phyloP scores from a whole-genome alignment of 2,888 invertebrate genomes.

The Psylliodes chrysocephalus region DNA sequence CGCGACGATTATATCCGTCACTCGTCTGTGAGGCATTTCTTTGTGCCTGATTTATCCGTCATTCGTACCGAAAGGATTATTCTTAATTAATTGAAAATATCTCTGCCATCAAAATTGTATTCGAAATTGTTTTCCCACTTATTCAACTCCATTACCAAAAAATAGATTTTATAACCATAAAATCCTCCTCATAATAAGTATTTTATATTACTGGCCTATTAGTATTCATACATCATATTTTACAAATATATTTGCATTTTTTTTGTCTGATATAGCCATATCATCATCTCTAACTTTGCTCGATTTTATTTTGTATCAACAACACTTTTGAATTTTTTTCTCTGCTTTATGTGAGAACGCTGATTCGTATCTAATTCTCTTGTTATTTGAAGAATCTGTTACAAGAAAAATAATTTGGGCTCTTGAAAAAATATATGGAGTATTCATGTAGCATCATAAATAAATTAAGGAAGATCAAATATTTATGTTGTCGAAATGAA shows the following conservation, averaged over 20 bases:
- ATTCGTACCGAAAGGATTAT: too few relatives aligned
- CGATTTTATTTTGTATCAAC: neutral
- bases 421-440: neutral
- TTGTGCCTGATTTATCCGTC: too few relatives aligned
- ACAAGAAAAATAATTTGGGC: neutral
- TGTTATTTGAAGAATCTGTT: neutral
- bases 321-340: neutral
- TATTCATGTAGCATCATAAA: neutral
- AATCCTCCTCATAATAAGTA: too few relatives aligned
- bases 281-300: neutral
- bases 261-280: neutral
- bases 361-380: neutral
- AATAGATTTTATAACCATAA: too few relatives aligned
- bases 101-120: too few relatives aligned
- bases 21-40: too few relatives aligned
- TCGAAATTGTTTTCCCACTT: too few relatives aligned
- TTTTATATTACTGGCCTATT: neutral
- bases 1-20: too few relatives aligned
- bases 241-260: neutral
- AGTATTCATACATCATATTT: neutral
- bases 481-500: too few relatives aligned
- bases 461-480: too few relatives aligned
- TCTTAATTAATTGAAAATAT: too few relatives aligned
- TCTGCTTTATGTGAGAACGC: neutral
- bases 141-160: too few relatives aligned